phyloP scores from a whole-genome alignment of 2,888 invertebrate genomes.

The Elmis aenea region DNA sequence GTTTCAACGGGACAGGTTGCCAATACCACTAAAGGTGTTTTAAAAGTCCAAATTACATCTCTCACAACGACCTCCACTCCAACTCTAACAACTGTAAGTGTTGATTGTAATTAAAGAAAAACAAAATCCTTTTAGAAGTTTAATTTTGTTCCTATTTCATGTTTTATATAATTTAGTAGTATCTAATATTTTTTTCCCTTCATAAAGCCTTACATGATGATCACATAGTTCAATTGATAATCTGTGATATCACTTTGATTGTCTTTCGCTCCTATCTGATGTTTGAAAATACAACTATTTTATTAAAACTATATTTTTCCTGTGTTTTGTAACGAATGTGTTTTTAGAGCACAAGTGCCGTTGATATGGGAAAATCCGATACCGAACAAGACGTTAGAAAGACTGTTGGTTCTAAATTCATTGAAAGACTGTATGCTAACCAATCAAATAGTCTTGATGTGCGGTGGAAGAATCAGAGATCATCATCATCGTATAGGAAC shows the following conservation, averaged over 20 bases:
- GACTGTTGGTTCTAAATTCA: conserved; percentile 39
- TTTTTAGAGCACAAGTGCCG: conserved; percentile 8
- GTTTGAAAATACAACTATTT: too few relatives aligned
- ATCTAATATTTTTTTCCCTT: conserved; percentile 12
- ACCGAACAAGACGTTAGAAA: conserved; percentile 25
- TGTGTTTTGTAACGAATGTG: too few relatives aligned
- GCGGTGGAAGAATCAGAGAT: conserved; percentile 34
- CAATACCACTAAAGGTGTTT: conserved; percentile 36
- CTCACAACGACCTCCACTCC: conserved; percentile 32
- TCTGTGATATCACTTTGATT: conserved; percentile 5
- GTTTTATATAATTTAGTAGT: background rate
- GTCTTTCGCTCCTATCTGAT: conserved; percentile 15
- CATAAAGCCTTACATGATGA: conserved; percentile 5
- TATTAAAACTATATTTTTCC: conserved; percentile 3
- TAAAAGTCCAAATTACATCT: conserved; percentile 44
- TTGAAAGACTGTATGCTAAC: conserved; percentile 41
- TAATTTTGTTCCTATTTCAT: conserved; percentile 6
- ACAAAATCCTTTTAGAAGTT: too few relatives aligned
- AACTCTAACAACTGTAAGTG: conserved; percentile 29
- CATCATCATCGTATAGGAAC: conserved; percentile 7
- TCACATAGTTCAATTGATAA: conserved; percentile 14
- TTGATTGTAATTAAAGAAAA: conserved; percentile 25
- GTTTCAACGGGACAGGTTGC: conserved; percentile 44
- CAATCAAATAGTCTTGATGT: conserved; percentile 40
- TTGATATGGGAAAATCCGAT: conserved; percentile 17